A percentile compares a stretch with the other conserved stretches of the same genome.
Conservation (phyloP, 2,113 vertebrate species). For the Haemorhous mexicanus region DNA sequence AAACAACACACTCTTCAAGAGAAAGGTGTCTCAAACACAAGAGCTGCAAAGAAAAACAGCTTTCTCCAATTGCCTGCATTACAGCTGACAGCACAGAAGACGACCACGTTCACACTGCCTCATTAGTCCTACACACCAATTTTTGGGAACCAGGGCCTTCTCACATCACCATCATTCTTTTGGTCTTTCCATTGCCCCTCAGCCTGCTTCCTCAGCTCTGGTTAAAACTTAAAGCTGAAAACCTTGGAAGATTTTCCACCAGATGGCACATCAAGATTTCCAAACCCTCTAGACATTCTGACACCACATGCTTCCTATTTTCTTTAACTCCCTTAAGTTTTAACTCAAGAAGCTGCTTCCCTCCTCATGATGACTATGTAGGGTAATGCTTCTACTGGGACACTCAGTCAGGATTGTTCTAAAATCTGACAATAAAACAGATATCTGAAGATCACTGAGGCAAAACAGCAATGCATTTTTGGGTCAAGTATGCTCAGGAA, state of each 20-base stretch:
- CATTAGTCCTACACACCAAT: neutral
- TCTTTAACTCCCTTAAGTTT: neutral
- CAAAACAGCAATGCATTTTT: neutral
- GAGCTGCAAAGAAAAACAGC: neutral
- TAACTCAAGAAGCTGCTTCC: neutral
- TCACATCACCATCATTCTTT: neutral
- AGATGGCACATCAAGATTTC: neutral
- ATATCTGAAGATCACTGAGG: neutral
- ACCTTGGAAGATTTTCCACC: neutral
- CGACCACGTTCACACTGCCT: neutral
- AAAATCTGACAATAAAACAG: neutral
- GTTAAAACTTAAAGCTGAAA: neutral
- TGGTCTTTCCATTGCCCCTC: fast-evolving
- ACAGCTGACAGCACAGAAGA: neutral
- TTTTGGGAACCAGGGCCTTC: neutral
- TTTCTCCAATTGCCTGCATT: neutral
- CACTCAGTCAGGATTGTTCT: neutral
- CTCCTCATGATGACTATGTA: neutral
- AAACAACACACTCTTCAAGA: neutral
- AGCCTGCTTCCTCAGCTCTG: neutral
- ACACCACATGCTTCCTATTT: neutral
- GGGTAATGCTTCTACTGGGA: neutral
- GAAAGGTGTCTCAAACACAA: neutral
- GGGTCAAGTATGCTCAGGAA: neutral
- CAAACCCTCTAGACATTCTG: fast-evolving